Evolutionary conservation across 2,797 vertebrate genomes (phyloP), one percentile per base, ranked within the genome.

Genomic region (Tamandua tetradactyla): DNA sequence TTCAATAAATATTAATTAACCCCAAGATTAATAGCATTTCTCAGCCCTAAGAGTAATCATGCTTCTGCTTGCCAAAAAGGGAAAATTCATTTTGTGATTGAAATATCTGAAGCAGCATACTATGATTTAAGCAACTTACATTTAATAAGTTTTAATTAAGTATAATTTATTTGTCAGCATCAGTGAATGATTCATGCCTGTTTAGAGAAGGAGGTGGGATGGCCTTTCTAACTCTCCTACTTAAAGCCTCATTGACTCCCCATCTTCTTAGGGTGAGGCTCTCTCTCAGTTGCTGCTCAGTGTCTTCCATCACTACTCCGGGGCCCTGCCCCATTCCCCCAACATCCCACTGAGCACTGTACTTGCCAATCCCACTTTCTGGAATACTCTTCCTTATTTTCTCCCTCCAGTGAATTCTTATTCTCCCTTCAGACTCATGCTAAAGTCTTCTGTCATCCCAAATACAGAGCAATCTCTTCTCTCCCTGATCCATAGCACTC

Each of bases 101-200:
- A 68, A 68, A 25, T 30, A n/a, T 49, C 57, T 72, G 55, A 90
- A 71, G 72, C 74, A 66, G 20, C 12, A 49, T 66, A 27, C 30
- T 64, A 74, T 37, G 7, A 27, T 7, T 68, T 35, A 93, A 88
- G 57, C 49, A 64, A 74, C 10, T 32, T 32, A 42, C 20, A 55
- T 27, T 66, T 61, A 81, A 3, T 87, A 83, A 79, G 72, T 49
- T 93, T 84, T 91, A 89, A 89, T 61, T 66, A 81, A 37, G 6
- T 49, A 15, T 42, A 42, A 78, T 85, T 75, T 85, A 40, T 52
- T 82, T 59, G 37, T 97, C 27, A 42, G 5, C 32, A 3, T 78
- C 32, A 64, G 52, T 66, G 40, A 42, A 47, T 35, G 76, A 74
- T 64, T 59, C 18, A 0, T 47, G 1, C 49, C 47, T 23, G 1